A percentile compares a stretch with the other conserved stretches of the same genome.
Evolutionary conservation across 2,113 vertebrate species (phyloP).

Genomic region (Zingel zingel): DNA sequence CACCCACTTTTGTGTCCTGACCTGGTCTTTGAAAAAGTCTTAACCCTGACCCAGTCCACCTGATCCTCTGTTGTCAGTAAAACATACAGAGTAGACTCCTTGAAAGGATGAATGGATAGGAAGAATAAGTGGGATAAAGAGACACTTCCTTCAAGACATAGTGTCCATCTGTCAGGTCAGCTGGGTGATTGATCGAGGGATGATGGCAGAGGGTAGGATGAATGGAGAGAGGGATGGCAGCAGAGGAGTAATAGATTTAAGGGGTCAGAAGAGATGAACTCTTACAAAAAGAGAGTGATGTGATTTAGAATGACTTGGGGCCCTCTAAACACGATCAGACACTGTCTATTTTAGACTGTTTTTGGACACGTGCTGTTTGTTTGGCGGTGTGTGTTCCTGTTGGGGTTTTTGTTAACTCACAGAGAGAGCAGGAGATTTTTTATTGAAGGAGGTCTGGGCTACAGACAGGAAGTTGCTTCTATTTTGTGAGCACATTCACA

Average conservation of each 20-base stretch:
- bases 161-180: slow-evolving; percentile 70
- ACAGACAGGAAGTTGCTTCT: not conserved
- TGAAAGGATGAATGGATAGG: slow-evolving; percentile 34
- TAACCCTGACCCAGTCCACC: slow-evolving; percentile 46
- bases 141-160: slow-evolving; percentile 29
- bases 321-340: slow-evolving; percentile 60
- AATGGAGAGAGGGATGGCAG: slow-evolving; percentile 56
- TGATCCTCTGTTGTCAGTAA: slow-evolving; percentile 47
- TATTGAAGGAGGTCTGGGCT: not conserved
- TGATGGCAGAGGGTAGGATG: slow-evolving; percentile 53
- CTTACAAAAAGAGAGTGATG: slow-evolving; percentile 67
- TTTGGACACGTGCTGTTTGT: slow-evolving; percentile 14
- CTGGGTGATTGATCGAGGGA: slow-evolving; percentile 65
- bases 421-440: slow-evolving; percentile 20
- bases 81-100: slow-evolving; percentile 20
- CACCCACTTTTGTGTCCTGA: slow-evolving; percentile 30
- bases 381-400: slow-evolving; percentile 13
- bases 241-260: slow-evolving; percentile 66
- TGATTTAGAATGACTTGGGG: slow-evolving; percentile 67
- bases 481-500: slow-evolving; percentile 6
- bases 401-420: slow-evolving; percentile 28
- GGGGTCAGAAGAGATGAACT: slow-evolving; percentile 74
- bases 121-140: slow-evolving; percentile 14
- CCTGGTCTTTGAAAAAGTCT: slow-evolving; percentile 38
- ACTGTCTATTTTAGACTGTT: slow-evolving; percentile 32